Evolutionary conservation across 2,888 invertebrate species (phyloP), one percentile per base, ranked within the genome.

Genomic region (Polia nebulosa): DNA sequence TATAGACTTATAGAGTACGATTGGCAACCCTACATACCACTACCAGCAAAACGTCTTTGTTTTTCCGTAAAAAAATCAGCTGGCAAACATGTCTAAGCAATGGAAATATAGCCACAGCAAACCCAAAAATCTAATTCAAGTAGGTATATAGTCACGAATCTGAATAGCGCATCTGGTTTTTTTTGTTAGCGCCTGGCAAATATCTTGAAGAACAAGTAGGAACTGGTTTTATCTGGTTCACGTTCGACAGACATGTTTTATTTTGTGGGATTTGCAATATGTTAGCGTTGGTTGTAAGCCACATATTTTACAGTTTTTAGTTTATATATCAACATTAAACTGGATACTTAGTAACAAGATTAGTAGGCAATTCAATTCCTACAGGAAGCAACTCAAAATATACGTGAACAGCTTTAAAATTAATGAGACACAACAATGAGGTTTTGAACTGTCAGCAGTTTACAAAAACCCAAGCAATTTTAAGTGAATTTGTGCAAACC

Each of bases 101-200:
- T 20, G 17, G 51, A 62, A 69, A 76, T 8, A 51, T 36, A 20
- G 11, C n/a, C n/a, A 36, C 7, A 36, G 5, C 15, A 15, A n/a
- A 32, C 22, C n/a, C 3, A 29, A 34, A 53, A 15, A 53, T 34
- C 4, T 9, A 17, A 62, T 34, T 9, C 20, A 45, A 22, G 39
- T n/a, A n/a, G n/a, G 56, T 49, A 52, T 27, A 29, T 11, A 59
- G 56, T 72, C 72, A 76, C 78, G 72, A 77, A 76, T 73, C 41
- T 59, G 29, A 44, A 51, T 22, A 58, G 3, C n/a, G 41, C 15
- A 58, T 62, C 72, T 64, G 44, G 17, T 72, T 78, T 57, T 44
- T 76, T 39, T 25, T 59, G 27, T 32, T 13, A 22, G 15, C 36
- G n/a, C 27, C 49, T 22, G 8, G 25, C 58, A n/a, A 47, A 49